phyloP scores from a whole-genome alignment of 35 echinoderm and acorn worm genomes.

The Lytechinus variegatus region DNA sequence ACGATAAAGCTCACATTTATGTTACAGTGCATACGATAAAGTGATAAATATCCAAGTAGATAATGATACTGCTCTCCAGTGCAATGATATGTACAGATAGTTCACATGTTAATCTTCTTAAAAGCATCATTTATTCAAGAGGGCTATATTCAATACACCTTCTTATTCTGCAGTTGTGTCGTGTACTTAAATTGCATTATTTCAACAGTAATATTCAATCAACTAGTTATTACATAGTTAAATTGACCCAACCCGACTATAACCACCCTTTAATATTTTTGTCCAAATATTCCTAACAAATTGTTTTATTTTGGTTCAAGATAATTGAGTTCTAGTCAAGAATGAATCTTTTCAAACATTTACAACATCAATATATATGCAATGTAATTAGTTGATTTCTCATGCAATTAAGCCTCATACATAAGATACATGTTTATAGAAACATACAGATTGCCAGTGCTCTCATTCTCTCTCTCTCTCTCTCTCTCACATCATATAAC shows the following conservation, averaged over 20 bases:
- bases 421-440: not conserved
- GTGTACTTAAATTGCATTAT: not conserved
- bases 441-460: not conserved
- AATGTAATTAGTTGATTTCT: not conserved
- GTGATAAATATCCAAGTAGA: not conserved
- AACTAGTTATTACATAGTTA: not conserved
- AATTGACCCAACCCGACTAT: not conserved
- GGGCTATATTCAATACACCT: not conserved
- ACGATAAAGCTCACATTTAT: not conserved
- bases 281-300: no score
- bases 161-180: not conserved
- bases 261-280: no score
- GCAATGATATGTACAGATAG: not conserved
- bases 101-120: not conserved
- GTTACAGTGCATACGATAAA: slow-evolving; percentile 12
- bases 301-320: no score
- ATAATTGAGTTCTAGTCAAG: not conserved
- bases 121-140: not conserved
- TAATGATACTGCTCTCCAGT: not conserved
- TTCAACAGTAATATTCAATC: not conserved
- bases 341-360: not conserved
- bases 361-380: not conserved
- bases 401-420: not conserved
- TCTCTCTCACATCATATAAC: not conserved
- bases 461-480: not conserved